Conservation (phyloP, 2,113 vertebrate species). For the Notarius quadriscutis region DNA sequence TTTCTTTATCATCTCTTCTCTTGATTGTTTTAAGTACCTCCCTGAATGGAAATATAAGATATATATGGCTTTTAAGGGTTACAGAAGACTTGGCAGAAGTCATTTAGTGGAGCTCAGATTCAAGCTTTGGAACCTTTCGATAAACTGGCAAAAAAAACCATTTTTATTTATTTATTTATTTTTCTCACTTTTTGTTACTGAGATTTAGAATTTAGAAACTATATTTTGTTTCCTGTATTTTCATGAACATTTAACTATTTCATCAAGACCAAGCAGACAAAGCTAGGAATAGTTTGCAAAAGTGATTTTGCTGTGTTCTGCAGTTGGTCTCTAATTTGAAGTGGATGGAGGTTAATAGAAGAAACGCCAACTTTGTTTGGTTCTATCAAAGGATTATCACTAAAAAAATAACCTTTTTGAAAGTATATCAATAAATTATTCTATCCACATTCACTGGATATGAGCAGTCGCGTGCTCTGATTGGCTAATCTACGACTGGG, state of each 20-base stretch:
- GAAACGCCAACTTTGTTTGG: background rate
- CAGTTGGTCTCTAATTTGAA: background rate
- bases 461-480: too few relatives aligned
- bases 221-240: background rate
- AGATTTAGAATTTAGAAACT: too few relatives aligned
- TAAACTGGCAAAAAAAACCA: background rate
- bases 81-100: background rate
- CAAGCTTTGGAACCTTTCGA: background rate
- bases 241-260: background rate
- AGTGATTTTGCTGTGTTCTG: background rate
- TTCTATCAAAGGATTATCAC: background rate
- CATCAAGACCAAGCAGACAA: background rate
- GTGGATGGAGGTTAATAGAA: background rate
- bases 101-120: background rate
- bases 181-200: background rate
- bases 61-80: background rate
- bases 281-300: background rate
- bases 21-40: constrained; percentile 14
- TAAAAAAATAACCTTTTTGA: background rate
- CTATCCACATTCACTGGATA: too few relatives aligned
- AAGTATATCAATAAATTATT: background rate
- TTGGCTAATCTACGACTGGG: too few relatives aligned
- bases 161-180: background rate
- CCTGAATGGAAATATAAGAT: background rate
- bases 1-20: background rate